These are phyloP conservation scores for Dryocosmus kuriphilus DNA, from an alignment of 2,888 invertebrate species.

Conservation along the genomic window DNA sequence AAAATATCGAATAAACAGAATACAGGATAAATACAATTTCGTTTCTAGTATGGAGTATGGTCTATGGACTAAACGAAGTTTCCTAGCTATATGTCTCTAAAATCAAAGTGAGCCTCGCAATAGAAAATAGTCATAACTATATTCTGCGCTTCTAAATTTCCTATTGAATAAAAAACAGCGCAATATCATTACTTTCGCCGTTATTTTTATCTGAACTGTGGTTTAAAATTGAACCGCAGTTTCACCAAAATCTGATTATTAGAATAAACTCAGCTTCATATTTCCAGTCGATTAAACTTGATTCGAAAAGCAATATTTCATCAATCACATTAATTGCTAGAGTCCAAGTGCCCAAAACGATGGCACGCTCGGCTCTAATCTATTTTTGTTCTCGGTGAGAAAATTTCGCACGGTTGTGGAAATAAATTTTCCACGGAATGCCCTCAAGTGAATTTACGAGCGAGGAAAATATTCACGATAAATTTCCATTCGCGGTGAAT, in stretches of 20 bases:
- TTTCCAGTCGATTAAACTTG: constrained; percentile 19
- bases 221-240: background rate
- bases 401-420: constrained; percentile 26
- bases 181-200: background rate
- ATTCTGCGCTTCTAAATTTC: too few species aligned
- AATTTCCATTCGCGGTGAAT: constrained; percentile 32
- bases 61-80: background rate
- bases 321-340: constrained; percentile 33
- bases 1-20: constrained; percentile 4
- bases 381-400: constrained; percentile 26
- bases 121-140: background rate
- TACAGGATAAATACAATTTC: background rate
- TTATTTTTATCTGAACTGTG: background rate
- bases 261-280: background rate
- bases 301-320: constrained; percentile 30
- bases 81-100: background rate
- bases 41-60: background rate
- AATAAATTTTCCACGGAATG: constrained; percentile 31
- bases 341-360: constrained; percentile 28
- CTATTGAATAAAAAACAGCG: too few species aligned
- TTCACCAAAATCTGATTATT: background rate
- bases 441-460: constrained; percentile 31
- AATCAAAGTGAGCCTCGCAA: background rate
- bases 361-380: constrained; percentile 20
- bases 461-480: constrained; percentile 19